Evolutionary conservation across 2,797 vertebrate species (phyloP).

Genomic region (Synanceia verrucosa): DNA sequence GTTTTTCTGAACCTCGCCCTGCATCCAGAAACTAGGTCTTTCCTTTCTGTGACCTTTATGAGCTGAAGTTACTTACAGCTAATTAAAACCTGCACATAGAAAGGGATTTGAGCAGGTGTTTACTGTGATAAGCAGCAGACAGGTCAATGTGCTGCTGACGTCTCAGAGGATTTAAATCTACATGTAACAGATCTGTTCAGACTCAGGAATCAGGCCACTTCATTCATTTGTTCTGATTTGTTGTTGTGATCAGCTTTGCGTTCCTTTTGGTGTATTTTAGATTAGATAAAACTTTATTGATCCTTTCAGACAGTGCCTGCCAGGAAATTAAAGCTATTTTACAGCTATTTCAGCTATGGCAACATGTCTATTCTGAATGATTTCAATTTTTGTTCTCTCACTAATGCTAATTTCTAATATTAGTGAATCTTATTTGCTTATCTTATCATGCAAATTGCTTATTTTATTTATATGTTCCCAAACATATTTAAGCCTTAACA

Average conservation of each 20-base stretch:
- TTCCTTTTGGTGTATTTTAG: too few relatives aligned
- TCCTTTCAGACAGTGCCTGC: too few relatives aligned
- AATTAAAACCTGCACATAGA: neutral
- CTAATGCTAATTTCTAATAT: neutral
- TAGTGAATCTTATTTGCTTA: neutral
- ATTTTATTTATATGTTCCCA: too few relatives aligned
- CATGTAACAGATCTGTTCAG: slow-evolving; percentile 14
- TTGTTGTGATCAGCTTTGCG: too few relatives aligned
- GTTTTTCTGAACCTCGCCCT: neutral
- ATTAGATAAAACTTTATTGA: too few relatives aligned
- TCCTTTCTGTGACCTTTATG: neutral
- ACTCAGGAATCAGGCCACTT: neutral
- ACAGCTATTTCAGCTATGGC: neutral
- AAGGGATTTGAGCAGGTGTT: neutral
- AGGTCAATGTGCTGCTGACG: neutral
- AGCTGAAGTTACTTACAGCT: neutral
- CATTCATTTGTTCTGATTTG: too few relatives aligned
- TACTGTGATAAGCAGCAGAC: neutral
- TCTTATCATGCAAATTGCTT: too few relatives aligned
- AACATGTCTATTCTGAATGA: neutral
- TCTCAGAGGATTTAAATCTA: neutral
- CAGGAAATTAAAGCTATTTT: too few relatives aligned
- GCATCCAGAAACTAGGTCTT: neutral
- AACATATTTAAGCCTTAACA: too few relatives aligned
- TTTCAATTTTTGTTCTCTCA: neutral